phyloP scores from a whole-genome alignment of 1,140 invertebrate species.

The Thaumatotibia leucotreta region DNA sequence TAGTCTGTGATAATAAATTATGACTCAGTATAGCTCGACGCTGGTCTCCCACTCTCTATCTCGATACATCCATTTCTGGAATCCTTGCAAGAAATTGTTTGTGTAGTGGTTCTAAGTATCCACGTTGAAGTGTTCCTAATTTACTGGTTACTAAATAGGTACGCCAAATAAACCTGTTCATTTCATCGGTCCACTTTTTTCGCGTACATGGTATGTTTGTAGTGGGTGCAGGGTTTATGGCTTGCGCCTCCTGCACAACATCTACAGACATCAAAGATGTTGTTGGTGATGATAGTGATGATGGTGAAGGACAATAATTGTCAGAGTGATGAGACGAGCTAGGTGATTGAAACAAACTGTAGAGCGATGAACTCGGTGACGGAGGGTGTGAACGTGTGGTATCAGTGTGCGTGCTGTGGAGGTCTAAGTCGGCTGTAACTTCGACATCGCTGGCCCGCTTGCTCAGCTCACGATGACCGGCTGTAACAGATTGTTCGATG shows the following conservation, averaged over 20 bases:
- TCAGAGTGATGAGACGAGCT: not conserved
- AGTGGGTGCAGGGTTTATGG: constrained; percentile 13
- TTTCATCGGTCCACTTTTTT: constrained; percentile 17
- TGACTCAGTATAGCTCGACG: constrained; percentile 23
- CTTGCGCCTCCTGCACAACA: constrained; percentile 8
- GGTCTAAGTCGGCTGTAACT: not conserved
- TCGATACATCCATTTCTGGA: constrained; percentile 19
- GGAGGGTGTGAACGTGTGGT: not conserved
- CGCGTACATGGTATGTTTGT: not conserved
- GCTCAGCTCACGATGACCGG: not conserved
- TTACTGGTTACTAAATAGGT: constrained; percentile 5
- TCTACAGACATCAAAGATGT: not conserved
- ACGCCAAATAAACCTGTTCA: constrained; percentile 20
- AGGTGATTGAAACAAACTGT: not conserved
- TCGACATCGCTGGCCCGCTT: not conserved
- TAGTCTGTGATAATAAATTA: constrained; percentile 16
- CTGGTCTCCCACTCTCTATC: constrained; percentile 27
- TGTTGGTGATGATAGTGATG: not conserved
- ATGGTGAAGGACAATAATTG: not conserved
- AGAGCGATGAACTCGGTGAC: not conserved
- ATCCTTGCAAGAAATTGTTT: constrained; percentile 21
- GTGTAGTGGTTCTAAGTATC: not conserved
- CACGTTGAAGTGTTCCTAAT: not conserved
- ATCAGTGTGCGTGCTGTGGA: too few species aligned
- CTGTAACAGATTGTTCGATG: not conserved